A percentile compares a stretch with the other conserved stretches of the same genome.
Evolutionary conservation across 2,888 invertebrate genomes (phyloP).

Genomic region (Polymixis flavicincta): DNA sequence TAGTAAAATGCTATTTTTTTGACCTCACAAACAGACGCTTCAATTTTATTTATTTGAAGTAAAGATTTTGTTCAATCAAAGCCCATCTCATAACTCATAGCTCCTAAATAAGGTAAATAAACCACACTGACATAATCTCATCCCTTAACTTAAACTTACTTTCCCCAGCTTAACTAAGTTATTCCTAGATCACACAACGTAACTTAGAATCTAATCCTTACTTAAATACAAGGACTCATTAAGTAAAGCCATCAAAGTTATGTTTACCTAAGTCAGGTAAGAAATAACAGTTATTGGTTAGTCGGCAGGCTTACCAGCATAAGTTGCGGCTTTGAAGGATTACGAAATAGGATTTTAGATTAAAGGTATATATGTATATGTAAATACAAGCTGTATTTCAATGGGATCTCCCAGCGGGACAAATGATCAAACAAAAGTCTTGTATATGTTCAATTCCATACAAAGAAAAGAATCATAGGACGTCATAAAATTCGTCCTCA

Average conservation of each 20-base stretch:
- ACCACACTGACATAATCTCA: slow-evolving; percentile 17
- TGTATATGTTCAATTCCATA: too few relatives aligned
- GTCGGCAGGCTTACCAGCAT: background rate
- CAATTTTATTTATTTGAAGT: too few relatives aligned
- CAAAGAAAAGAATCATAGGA: too few relatives aligned
- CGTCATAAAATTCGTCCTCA: too few relatives aligned
- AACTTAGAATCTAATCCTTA: slow-evolving; percentile 46
- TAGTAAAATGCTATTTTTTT: too few relatives aligned
- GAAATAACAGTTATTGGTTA: slow-evolving; percentile 44
- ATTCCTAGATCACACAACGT: slow-evolving; percentile 32
- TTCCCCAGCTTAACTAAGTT: slow-evolving; percentile 16
- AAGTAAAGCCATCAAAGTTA: slow-evolving; percentile 40
- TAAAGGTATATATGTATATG: too few relatives aligned
- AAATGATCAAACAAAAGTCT: background rate
- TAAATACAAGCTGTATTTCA: background rate
- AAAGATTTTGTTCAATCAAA: too few relatives aligned
- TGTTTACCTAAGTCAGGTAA: slow-evolving; percentile 35
- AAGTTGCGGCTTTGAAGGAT: background rate
- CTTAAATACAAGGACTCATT: slow-evolving; percentile 45
- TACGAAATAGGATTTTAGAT: background rate
- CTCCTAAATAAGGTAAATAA: background rate
- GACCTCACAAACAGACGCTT: too few relatives aligned
- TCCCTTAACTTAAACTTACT: slow-evolving; percentile 7
- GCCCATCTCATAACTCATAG: too few relatives aligned
- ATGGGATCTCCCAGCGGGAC: background rate